Evolutionary conservation across 1,140 invertebrate genomes (phyloP).

Genomic region (Pseudachorutes palmiensis): DNA sequence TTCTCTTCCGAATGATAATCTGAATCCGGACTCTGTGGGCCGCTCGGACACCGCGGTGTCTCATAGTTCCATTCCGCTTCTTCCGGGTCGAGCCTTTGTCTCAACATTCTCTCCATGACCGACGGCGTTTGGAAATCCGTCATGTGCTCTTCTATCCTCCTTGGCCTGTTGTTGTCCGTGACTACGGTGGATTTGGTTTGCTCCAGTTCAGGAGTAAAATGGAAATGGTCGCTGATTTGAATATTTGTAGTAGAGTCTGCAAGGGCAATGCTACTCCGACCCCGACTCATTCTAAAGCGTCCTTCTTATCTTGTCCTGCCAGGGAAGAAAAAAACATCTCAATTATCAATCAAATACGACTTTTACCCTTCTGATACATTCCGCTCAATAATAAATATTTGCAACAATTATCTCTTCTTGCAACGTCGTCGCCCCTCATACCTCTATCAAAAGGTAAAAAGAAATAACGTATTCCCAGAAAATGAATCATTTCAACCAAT

Average conservation of each 20-base stretch:
- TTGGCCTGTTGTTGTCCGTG: background rate
- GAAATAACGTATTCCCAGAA: too few relatives aligned
- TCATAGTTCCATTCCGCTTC: slow-evolving; percentile 18
- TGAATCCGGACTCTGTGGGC: slow-evolving; percentile 33
- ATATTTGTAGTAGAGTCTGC: slow-evolving; percentile 32
- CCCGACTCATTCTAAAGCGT: background rate
- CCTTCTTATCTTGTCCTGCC: too few relatives aligned
- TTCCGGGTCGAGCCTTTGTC: background rate
- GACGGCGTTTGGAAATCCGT: background rate
- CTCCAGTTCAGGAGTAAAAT: background rate
- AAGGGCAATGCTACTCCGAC: slow-evolving; percentile 25
- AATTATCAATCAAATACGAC: too few relatives aligned
- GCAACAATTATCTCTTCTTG: too few relatives aligned
- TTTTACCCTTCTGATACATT: too few relatives aligned
- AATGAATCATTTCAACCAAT: too few relatives aligned
- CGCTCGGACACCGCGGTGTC: slow-evolving; percentile 23
- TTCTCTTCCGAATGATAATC: slow-evolving; percentile 24
- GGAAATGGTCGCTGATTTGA: background rate
- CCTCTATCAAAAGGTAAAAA: too few relatives aligned
- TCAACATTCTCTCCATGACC: background rate
- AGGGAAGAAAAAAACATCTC: too few relatives aligned
- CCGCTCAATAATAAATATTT: too few relatives aligned
- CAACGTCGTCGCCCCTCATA: too few relatives aligned
- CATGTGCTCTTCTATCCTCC: background rate
- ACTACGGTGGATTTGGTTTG: too few relatives aligned